These are phyloP conservation scores for Neostethus bicornis DNA, from an alignment of 2,797 vertebrate species.

Conservation along the genomic window DNA sequence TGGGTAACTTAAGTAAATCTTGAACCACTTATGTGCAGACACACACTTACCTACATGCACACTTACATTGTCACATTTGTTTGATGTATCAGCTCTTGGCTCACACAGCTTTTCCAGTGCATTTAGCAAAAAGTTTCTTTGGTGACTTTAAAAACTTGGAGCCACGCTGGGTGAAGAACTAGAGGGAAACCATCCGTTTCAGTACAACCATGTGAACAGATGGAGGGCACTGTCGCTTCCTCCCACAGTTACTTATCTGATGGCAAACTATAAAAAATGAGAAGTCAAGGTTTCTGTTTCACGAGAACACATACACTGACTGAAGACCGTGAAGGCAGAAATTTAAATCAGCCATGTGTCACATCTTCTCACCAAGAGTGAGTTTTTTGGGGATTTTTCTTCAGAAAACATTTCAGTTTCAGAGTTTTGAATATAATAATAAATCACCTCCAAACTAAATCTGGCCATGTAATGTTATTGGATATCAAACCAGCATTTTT, in stretches of 20 bases:
- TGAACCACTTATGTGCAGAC: conserved; percentile 44
- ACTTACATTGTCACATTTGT: conserved; percentile 19
- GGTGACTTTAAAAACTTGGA: conserved; percentile 26
- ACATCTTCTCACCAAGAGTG: conserved; percentile 38
- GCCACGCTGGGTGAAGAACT: conserved; percentile 35
- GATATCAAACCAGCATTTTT: conserved; percentile 11
- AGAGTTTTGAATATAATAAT: background rate
- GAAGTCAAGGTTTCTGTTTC: conserved; percentile 31
- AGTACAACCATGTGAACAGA: conserved; percentile 41
- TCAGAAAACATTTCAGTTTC: conserved; percentile 26
- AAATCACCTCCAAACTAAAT: background rate
- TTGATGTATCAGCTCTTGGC: conserved; percentile 43
- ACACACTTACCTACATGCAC: conserved; percentile 34
- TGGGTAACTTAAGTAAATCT: conserved; percentile 68
- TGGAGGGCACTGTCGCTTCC: conserved; percentile 38
- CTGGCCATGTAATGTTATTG: conserved; percentile 1
- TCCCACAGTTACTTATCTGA: conserved; percentile 47
- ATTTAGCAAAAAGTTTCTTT: conserved; percentile 35
- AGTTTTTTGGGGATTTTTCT: conserved; percentile 38
- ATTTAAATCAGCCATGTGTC: conserved; percentile 54
- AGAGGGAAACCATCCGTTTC: conserved; percentile 33
- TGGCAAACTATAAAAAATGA: conserved; percentile 47
- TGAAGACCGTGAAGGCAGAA: conserved; percentile 32
- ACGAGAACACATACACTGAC: conserved; percentile 30
- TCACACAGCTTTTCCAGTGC: conserved; percentile 22